Evolutionary conservation across 2,888 invertebrate genomes (phyloP), one percentile per base, ranked within the genome.

Genomic region (Conus canariensis): DNA sequence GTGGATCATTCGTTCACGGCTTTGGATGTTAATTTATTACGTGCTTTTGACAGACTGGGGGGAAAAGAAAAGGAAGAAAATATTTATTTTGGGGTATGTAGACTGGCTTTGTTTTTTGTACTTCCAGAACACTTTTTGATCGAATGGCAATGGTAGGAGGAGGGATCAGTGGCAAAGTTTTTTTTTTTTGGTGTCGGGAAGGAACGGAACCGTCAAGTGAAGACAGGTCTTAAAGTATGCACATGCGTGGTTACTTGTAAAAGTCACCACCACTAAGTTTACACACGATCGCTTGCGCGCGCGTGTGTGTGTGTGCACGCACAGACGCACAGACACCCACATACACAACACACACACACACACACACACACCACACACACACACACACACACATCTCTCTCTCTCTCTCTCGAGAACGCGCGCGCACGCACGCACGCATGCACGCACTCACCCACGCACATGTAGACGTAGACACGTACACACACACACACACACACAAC

Each of bases 371-470:
- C n/a, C 19, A 30, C 82, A 82, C 82, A 1, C 30, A 8, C 30
- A 30, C 82, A 30, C 82, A 30, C 82, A 19, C 30, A 30, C 82
- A 19, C 30, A 30, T 30, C n/a, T n/a, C n/a, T n/a, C n/a, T n/a
- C n/a, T n/a, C n/a, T n/a, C n/a, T n/a, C n/a, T n/a, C n/a, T n/a
- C 60, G 60, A 8, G 14, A n/a, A 30, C 85, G 58, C 85, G 16
- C 85, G 56, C 85, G 16, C 85, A 85, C 85, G n/a, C 85, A 85
- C 85, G n/a, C 85, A 85, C 85, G n/a, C 85, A 85, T 58, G 16
- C 85, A 58, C 85, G 16, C 85, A 85, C 60, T 10, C 60, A 60
- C 60, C 8, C 60, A 60, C 60, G 14, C 60, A 60, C 82, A 82
- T 19, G 19, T 30, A 82, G 25, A 82, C 82, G 19, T 30, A 60